Evolutionary conservation across 2,888 invertebrate genomes (phyloP), one percentile per base, ranked within the genome.

Genomic region (Litoditis marina): DNA sequence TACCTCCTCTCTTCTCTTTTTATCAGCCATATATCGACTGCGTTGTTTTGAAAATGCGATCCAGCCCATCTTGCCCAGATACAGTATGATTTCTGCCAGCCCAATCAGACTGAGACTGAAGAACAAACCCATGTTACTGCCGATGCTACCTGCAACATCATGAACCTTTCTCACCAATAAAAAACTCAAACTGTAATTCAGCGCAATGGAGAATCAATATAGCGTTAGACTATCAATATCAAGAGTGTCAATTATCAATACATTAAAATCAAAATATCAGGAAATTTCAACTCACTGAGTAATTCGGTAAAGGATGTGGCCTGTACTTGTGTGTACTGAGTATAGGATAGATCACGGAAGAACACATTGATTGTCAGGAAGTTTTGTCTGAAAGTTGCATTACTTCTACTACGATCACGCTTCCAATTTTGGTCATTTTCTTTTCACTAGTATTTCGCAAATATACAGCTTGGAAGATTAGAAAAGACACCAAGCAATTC

Each of bases 51-150:
- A 78, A 32, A 79, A 54, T 25, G 66, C 69, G n/a, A 81, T 65
- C 81, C 81, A 81, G 32, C 71, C 67, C 8, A 79, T 59, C 67
- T 81, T 81, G 39, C 68, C 67, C 42, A 81, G 62, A 69, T 65
- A 81, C n/a, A 81, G 69, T 44, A 72, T 59, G 13, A 80, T 66
- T 54, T 82, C 82, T 16, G 73, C 70, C 36, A 79, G 65, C 1
- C 80, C 78, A 30, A 82, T 69, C 22, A 81, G 66, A 16, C 74
- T 74, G 77, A 82, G 79, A 25, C 82, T 82, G 56, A 82, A 55
- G 60, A 80, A 82, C 65, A 82, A 66, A 8, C 82, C 82, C 79
- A 82, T 79, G 55, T 79, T 82, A 8, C 82, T 82, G 39, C 81
- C 81, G 55, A 81, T 78, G 69, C 79, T 76, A 68, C 76, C 77